Evolutionary conservation across 2,113 vertebrate species (phyloP).

Genomic region (Zapornia atra): DNA sequence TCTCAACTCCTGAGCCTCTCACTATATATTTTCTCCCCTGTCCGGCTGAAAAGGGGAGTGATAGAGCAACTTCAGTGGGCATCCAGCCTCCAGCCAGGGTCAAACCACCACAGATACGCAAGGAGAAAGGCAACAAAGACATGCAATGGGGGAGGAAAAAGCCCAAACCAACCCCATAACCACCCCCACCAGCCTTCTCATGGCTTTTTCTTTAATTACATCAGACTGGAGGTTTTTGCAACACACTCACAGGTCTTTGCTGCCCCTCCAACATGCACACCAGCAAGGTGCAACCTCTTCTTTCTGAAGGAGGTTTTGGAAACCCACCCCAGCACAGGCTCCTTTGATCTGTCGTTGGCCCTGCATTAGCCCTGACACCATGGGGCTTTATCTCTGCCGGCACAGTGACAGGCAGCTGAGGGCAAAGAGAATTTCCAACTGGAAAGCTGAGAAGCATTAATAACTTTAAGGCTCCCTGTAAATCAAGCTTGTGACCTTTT

Average conservation of each 20-base stretch:
- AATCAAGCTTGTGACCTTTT: conserved; percentile 19
- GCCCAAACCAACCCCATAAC: not conserved
- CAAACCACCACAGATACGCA: no score
- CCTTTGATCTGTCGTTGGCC: conserved; percentile 45
- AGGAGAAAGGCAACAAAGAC: not conserved
- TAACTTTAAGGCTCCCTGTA: not conserved
- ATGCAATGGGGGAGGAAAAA: fast-evolving
- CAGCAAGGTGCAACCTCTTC: not conserved
- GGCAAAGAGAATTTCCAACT: not conserved
- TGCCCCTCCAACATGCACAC: not conserved
- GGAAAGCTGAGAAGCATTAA: not conserved
- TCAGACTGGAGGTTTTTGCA: not conserved
- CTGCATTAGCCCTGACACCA: conserved; percentile 2
- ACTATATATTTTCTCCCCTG: no score
- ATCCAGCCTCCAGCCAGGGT: no score
- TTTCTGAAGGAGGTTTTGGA: not conserved
- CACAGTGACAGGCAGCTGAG: not conserved
- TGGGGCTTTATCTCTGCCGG: not conserved
- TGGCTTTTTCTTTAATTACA: not conserved
- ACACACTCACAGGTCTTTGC: fast-evolving
- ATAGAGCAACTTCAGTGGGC: no score
- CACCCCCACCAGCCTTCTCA: not conserved
- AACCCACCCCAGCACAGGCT: not conserved
- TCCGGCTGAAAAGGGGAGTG: no score
- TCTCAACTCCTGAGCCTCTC: no score